A percentile compares a stretch with the other conserved stretches of the same genome.
Evolutionary conservation across 2,797 vertebrate species (phyloP).

Genomic region (Vipera latastei): DNA sequence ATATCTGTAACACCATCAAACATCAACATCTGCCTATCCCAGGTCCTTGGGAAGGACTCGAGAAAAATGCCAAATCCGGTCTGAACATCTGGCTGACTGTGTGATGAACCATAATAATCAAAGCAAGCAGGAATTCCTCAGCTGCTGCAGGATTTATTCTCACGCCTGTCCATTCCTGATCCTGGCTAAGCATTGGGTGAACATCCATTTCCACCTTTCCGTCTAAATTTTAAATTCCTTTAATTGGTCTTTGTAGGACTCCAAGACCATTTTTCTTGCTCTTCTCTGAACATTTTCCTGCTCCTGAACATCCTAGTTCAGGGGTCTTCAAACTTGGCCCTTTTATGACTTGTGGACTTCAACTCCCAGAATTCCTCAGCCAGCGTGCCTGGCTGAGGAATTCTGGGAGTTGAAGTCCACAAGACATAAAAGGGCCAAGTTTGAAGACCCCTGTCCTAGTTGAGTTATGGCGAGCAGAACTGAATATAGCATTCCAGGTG

Average conservation of each 20-base stretch:
- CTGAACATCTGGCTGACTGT: no score
- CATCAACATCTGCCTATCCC: not conserved
- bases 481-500: not conserved
- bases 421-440: no score
- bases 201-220: not conserved
- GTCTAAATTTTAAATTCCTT: not conserved
- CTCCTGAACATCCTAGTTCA: not conserved
- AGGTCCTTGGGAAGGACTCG: no score
- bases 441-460: no score
- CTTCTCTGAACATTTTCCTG: not conserved
- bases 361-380: no score
- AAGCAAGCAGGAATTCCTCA: slow-evolving; percentile 66
- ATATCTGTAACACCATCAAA: not conserved
- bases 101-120: slow-evolving; percentile 50
- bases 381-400: no score
- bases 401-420: no score
- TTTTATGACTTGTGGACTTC: no score
- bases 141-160: slow-evolving; percentile 50
- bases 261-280: not conserved
- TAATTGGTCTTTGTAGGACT: not conserved
- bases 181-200: not conserved
- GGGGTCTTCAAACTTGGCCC: no score
- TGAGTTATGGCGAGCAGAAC: not conserved
- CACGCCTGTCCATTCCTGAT: not conserved
- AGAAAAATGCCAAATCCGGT: no score